Evolutionary conservation across 1,140 invertebrate species (phyloP).

Genomic region (Metaphire vulgaris): DNA sequence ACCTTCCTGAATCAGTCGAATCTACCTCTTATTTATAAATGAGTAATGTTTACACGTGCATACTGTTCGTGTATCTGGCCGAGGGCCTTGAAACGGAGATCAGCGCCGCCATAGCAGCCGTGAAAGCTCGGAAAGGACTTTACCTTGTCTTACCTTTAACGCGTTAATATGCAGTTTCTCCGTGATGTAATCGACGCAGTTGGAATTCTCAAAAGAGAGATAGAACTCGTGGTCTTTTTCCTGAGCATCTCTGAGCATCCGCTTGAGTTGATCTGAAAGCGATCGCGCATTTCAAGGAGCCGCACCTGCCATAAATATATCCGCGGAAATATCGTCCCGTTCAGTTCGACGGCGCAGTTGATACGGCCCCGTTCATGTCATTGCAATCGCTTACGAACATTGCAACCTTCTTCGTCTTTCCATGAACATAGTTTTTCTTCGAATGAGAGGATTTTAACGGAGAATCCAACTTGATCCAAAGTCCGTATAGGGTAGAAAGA

Average conservation of each 20-base stretch:
- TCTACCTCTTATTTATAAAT: no score
- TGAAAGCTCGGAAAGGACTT: no score
- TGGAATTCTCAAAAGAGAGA: conserved; percentile 48
- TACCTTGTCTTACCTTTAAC: conserved; percentile 31
- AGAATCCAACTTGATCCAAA: no score
- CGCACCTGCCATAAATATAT: conserved; percentile 57
- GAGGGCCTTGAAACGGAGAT: no score
- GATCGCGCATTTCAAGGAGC: no score
- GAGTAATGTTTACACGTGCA: no score
- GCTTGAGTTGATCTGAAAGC: conserved; percentile 55
- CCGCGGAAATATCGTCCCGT: no score
- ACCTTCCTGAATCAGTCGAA: no score
- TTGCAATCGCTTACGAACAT: conserved; percentile 58
- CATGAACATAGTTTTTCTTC: no score
- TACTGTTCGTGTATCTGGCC: no score
- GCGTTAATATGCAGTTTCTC: conserved; percentile 47
- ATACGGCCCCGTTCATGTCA: conserved; percentile 54
- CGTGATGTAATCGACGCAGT: conserved; percentile 47
- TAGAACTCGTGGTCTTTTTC: conserved; percentile 86
- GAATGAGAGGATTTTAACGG: no score
- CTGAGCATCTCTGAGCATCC: conserved; percentile 81
- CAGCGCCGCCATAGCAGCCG: no score
- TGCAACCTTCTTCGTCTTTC: conserved; percentile 50
- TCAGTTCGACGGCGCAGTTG: conserved; percentile 56
- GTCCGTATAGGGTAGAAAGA: conserved; percentile 88